Base-by-base conservation (phyloP, 2,797 vertebrate genomes). In the Fratercula arctica region DNA sequence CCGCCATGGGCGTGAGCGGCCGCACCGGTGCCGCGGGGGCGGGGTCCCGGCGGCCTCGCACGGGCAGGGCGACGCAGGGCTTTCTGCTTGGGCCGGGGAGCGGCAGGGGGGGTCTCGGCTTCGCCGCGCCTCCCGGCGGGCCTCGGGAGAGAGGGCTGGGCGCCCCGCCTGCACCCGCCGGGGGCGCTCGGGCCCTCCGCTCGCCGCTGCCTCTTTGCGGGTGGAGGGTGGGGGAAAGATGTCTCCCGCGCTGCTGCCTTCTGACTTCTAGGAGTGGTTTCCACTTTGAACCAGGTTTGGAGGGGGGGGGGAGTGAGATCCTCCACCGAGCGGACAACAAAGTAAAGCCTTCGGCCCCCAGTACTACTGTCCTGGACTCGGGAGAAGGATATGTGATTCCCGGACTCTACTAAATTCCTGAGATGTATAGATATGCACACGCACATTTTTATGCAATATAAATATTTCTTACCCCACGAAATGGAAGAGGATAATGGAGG, bases 401-500 rank as follows among this genome's bases (percentile, higher is more conserved):
- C 9, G 19, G 64, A 3, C 61, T 35, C 61, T 17, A n/a, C n/a
- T 64, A 3, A 39, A 18, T 78, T 57, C 51, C 17, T 14, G 25
- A 33, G 9, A 4, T 8, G 7, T 11, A 2, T 20, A 16, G 9
- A 29, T 5, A 37, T 31, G 9, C 16, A 35, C 3, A 12, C 8
- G 8, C 9, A 29, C 17, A 16, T 18, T 41, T 95, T 76, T 50
- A 7, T 69, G 33, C 74, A 35, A 5, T 24, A 57, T 84, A 14
- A 57, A n/a, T 82, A 26, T 37, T 73, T 89, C 50, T 72, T 79
- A 31, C 17, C 35, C 35, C 45, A 41, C 63, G 51, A 92, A 85
- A 90, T 90, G 90, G 90, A 76, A 74, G 96, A 89, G 60, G 24
- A 21, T 68, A 74, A n/a, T 85, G 74, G 70, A 91, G 57, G n/a